Evolutionary conservation across 2,888 invertebrate genomes (phyloP), one percentile per base, ranked within the genome.

Genomic region (Liopterus haemorrhoidalis): DNA sequence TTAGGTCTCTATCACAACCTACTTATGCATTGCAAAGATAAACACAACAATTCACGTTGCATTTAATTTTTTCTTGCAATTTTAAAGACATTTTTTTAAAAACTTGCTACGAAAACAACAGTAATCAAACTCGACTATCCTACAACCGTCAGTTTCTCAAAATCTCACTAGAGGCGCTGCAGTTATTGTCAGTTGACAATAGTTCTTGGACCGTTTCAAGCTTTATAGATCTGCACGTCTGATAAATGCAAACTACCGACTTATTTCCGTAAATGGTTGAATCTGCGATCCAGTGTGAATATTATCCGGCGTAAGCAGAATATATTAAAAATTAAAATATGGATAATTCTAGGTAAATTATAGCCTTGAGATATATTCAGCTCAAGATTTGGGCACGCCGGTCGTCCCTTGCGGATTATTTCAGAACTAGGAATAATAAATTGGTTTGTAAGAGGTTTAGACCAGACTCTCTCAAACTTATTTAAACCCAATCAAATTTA

Each of bases 271-370:
- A 22, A 8, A 22, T 28, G 28, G 28, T 14, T 12, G 6, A 15
- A 28, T 28, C 5, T 14, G 2, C 6, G 28, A 4, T 12, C 6
- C 30, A 4, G 2, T 30, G 6, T 4, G 4, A 5, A 3, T 1
- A 16, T 30, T 30, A 9, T 5, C 18, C 22, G 25, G 18, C 4
- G n/a, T n/a, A n/a, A n/a, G n/a, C 28, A 19, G 35, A 42, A 42
- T 42, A 42, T 42, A 41, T 41, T 41, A 41, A 42, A 42, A 42
- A 42, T 42, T 42, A 35, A 42, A 42, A 36, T 42, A 42, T 42
- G 35, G 35, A 27, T 42, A 42, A 42, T 36, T 42, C 35, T 35
- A 42, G 35, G 42, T 33, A 42, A 42, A 42, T 42, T 21, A n/a
- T n/a, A n/a, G n/a, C n/a, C n/a, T n/a, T n/a, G n/a, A n/a, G n/a